These are phyloP conservation scores for Oreonectes daqikongensis DNA, from an alignment of 2,797 vertebrate genomes.

Conservation along the genomic window DNA sequence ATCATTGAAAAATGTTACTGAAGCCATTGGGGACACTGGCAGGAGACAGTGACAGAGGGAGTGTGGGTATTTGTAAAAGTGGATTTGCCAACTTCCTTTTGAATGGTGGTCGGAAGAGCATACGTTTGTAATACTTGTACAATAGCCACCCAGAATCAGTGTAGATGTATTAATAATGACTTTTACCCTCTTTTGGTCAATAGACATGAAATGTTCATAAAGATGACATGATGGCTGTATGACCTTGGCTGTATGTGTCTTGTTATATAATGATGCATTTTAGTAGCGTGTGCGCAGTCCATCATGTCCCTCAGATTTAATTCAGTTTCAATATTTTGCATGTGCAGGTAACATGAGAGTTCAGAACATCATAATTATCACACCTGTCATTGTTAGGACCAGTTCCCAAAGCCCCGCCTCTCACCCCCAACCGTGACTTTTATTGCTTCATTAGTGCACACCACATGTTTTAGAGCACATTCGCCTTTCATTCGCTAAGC, in stretches of 20 bases:
- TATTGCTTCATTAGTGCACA: conserved; percentile 97
- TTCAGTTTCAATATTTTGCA: conserved; percentile 60
- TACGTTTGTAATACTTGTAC: not conserved
- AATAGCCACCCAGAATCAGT: too few relatives aligned
- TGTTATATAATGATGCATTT: conserved; percentile 36
- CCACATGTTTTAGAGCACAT: conserved; percentile 83
- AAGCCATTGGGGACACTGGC: conserved; percentile 42
- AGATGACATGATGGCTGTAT: too few relatives aligned
- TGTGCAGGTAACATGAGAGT: conserved; percentile 78
- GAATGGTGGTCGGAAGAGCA: not conserved
- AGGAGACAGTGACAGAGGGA: conserved; percentile 42
- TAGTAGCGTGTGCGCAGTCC: conserved; percentile 26
- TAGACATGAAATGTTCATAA: too few relatives aligned
- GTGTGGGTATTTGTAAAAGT: not conserved
- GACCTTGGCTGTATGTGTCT: too few relatives aligned
- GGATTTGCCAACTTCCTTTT: not conserved
- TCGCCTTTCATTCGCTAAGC: conserved; percentile 68
- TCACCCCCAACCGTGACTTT: conserved; percentile 85
- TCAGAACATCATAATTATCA: conserved; percentile 82
- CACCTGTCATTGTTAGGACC: conserved; percentile 73
- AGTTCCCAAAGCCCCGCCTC: conserved; percentile 53
- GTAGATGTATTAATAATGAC: too few relatives aligned
- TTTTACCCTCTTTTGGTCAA: too few relatives aligned
- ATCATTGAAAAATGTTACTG: conserved; percentile 58
- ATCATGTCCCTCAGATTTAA: conserved; percentile 59